These are phyloP conservation scores for Carassius gibelio DNA, from an alignment of 2,113 vertebrate species.

Conservation along the genomic window DNA sequence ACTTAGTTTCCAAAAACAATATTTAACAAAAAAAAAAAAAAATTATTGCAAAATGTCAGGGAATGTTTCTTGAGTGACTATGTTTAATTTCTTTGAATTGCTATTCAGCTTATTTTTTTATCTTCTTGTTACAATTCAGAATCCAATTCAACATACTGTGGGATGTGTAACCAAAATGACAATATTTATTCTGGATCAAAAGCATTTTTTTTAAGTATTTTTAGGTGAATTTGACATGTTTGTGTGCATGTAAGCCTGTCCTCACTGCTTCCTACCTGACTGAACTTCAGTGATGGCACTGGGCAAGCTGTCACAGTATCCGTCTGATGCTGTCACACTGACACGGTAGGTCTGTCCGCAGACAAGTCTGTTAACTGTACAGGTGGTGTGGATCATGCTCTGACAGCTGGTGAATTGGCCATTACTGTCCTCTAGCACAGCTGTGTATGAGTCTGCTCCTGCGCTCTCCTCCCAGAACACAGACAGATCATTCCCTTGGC, in stretches of 20 bases:
- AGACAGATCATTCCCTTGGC: slow-evolving; percentile 60
- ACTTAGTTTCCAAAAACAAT: too few relatives aligned
- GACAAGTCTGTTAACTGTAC: slow-evolving; percentile 66
- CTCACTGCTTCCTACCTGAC: slow-evolving; percentile 66
- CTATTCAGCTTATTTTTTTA: too few relatives aligned
- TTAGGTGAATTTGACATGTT: neutral
- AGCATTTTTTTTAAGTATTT: neutral
- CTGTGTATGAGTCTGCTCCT: slow-evolving; percentile 71
- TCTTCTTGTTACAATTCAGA: too few relatives aligned
- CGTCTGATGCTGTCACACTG: slow-evolving; percentile 71
- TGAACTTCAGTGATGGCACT: slow-evolving; percentile 50
- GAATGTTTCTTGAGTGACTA: too few relatives aligned
- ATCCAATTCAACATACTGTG: too few relatives aligned
- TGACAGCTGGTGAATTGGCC: slow-evolving; percentile 68
- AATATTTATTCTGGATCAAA: too few relatives aligned
- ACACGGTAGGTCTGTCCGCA: slow-evolving; percentile 74
- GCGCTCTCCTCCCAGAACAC: slow-evolving; percentile 70
- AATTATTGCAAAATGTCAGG: too few relatives aligned
- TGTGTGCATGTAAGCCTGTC: neutral
- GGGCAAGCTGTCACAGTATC: slow-evolving; percentile 69
- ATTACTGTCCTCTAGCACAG: slow-evolving; percentile 63
- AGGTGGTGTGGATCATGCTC: slow-evolving; percentile 60
- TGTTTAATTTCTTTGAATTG: too few relatives aligned
- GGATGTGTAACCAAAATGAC: too few relatives aligned
- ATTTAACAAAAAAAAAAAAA: too few relatives aligned